A percentile compares a stretch with the other conserved stretches of the same genome.
These are phyloP conservation scores for Epistrophella euchroma DNA, from an alignment of 2,888 invertebrate genomes.

Conservation along the genomic window DNA sequence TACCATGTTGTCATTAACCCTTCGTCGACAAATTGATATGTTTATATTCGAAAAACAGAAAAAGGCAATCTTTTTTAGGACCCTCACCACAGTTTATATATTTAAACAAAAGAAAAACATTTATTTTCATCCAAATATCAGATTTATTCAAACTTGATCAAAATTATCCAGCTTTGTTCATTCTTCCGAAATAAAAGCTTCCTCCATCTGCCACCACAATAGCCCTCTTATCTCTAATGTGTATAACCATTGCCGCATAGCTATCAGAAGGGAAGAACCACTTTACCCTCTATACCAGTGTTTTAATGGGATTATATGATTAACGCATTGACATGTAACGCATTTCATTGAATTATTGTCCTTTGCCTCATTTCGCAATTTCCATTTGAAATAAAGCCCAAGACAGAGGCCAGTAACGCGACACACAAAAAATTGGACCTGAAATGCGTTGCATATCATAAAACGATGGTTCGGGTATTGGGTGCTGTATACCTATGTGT, in stretches of 20 bases:
- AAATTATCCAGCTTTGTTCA: slow-evolving; percentile 26
- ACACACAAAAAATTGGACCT: slow-evolving; percentile 19
- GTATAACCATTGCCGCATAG: background rate
- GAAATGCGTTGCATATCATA: slow-evolving; percentile 44
- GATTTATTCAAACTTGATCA: slow-evolving; percentile 10
- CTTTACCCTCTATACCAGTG: slow-evolving; percentile 26
- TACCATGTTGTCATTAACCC: no score
- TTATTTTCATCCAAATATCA: background rate
- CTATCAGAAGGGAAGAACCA: slow-evolving; percentile 26
- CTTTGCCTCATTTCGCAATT: slow-evolving; percentile 74
- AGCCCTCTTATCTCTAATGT: slow-evolving; percentile 7
- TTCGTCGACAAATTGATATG: no score
- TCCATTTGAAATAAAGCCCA: slow-evolving; percentile 53
- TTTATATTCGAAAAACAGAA: no score
- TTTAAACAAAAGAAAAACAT: background rate
- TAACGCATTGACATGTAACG: slow-evolving; percentile 85
- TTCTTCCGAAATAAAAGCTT: slow-evolving; percentile 28
- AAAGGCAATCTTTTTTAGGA: no score
- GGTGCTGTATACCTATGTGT: background rate
- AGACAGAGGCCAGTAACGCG: background rate
- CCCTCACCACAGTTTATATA: no score
- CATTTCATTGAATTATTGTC: slow-evolving; percentile 83
- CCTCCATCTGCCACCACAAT: slow-evolving; percentile 27
- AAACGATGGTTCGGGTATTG: slow-evolving; percentile 5
- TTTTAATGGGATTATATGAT: slow-evolving; percentile 84